Percentiles rank a stretch among this genome's conserved stretches.
These are phyloP conservation scores for Trichonephila inaurata DNA, from an alignment of 1,140 invertebrate genomes.

Conservation along the genomic window DNA sequence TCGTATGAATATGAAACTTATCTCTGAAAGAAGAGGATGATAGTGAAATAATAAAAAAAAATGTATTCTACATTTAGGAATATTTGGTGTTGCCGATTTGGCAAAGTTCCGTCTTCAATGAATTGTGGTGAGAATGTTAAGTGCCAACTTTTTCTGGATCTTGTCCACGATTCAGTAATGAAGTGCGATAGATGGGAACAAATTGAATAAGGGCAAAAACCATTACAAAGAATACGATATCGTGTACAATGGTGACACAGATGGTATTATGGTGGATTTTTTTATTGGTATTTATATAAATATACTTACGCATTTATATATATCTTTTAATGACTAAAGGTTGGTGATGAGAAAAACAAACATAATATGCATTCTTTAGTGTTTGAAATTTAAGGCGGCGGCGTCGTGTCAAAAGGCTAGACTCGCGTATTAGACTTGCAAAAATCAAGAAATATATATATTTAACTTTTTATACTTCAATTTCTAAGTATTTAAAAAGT, in stretches of 20 bases:
- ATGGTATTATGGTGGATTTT: background rate
- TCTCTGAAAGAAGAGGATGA: background rate
- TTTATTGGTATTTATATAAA: background rate
- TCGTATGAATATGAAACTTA: constrained; percentile 10
- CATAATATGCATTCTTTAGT: no score
- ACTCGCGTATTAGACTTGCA: no score
- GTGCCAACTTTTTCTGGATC: constrained; percentile 67
- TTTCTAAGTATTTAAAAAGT: no score
- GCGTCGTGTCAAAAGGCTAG: no score
- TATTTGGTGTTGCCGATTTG: constrained; percentile 56
- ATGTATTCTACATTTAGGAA: constrained; percentile 31
- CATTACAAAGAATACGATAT: background rate
- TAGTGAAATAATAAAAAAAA: background rate
- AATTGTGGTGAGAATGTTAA: constrained; percentile 38
- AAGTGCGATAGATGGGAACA: constrained; percentile 25
- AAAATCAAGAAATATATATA: no score
- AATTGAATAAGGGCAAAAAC: constrained; percentile 30
- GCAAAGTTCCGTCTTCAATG: constrained; percentile 32
- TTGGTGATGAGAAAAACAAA: no score
- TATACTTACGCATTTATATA: no score
- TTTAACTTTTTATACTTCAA: no score
- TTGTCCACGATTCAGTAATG: constrained; percentile 5
- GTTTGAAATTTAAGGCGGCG: no score
- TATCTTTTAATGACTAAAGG: no score
- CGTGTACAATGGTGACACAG: background rate